Evolutionary conservation across 2,113 vertebrate genomes (phyloP), one percentile per base, ranked within the genome.

Genomic region (Indri indri): DNA sequence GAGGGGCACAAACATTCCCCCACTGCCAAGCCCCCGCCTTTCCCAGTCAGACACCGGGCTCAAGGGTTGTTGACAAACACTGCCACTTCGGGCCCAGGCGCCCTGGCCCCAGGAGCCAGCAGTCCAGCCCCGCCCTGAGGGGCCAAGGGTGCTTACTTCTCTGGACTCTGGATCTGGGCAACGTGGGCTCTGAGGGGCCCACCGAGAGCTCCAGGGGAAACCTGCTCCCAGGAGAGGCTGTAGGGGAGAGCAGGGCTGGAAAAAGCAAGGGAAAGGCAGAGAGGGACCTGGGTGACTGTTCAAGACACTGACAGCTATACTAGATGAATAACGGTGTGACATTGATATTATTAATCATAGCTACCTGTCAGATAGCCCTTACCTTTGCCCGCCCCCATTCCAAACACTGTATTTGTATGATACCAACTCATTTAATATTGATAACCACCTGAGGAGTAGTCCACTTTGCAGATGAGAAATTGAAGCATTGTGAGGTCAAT

Each of bases 1-100:
- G 97, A 97, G 96, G 94, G 96, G 77, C 66, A 96, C 97, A 98
- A 97, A 96, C 97, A 97, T 96, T 71, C 52, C 40, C 9, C 0
- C 2, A n/a, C 86, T 95, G 95, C 92, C 97, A 97, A 96, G 84
- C n/a, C 84, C 66, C 94, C 47, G 85, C 88, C 22, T 18, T 61
- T 79, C 50, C 8, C 23, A 30, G 20, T 79, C 83, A 13, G 73
- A 70, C 68, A 68, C 76, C 20, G 8, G 3, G 23, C 88, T 89
- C 14, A 0, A 27, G 32, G 59, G 30, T 42, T 95, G 87, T 87
- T 88, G 97, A 97, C 86, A 96, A 97, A 96, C 97, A 89, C 80
- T 2, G 8, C 3, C 96, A 86, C 80, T 2, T 6, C 1, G 12
- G 82, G 50, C 25, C n/a, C 65, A 42, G 91, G 70, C 17, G 8